Conservation (phyloP, 2,888 invertebrate species). For the Nomada goodeniana region DNA sequence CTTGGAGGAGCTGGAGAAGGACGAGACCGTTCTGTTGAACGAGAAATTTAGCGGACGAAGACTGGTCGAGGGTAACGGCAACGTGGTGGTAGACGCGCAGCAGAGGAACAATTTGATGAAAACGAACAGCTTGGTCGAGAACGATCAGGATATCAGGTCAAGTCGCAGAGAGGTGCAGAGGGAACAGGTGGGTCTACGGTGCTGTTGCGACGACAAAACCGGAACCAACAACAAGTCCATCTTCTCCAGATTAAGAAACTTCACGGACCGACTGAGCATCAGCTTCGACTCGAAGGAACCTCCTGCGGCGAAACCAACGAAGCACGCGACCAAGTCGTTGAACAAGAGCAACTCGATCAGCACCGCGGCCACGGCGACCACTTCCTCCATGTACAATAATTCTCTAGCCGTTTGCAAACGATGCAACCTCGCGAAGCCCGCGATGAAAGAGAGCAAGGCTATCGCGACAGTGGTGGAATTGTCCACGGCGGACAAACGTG, state of each 20-base stretch:
- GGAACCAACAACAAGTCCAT: constrained; percentile 84
- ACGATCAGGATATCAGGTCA: constrained; percentile 61
- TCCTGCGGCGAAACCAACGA: constrained; percentile 72
- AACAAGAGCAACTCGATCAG: constrained; percentile 79
- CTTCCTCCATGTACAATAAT: constrained; percentile 65
- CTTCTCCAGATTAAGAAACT: constrained; percentile 85
- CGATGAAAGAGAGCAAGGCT: constrained; percentile 65
- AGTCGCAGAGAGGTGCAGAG: constrained; percentile 62
- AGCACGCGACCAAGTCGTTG: constrained; percentile 72
- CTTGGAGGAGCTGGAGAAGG: constrained; percentile 77
- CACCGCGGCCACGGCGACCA: constrained; percentile 51
- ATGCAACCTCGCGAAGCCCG: constrained; percentile 75
- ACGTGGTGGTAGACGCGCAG: constrained; percentile 64
- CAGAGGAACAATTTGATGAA: constrained; percentile 70
- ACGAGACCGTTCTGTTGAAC: constrained; percentile 65
- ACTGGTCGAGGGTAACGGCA: constrained; percentile 74
- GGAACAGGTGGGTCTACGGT: constrained; percentile 66
- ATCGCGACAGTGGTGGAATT: constrained; percentile 72
- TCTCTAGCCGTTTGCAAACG: constrained; percentile 75
- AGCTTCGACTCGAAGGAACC: constrained; percentile 84
- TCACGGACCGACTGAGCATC: constrained; percentile 86
- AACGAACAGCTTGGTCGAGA: constrained; percentile 41
- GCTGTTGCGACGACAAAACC: constrained; percentile 79
- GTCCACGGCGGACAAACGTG: constrained; percentile 77
- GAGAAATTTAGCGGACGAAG: constrained; percentile 40